These are phyloP conservation scores for Drosophila kanapiae DNA, from an alignment of 1,140 invertebrate genomes.

Conservation along the genomic window DNA sequence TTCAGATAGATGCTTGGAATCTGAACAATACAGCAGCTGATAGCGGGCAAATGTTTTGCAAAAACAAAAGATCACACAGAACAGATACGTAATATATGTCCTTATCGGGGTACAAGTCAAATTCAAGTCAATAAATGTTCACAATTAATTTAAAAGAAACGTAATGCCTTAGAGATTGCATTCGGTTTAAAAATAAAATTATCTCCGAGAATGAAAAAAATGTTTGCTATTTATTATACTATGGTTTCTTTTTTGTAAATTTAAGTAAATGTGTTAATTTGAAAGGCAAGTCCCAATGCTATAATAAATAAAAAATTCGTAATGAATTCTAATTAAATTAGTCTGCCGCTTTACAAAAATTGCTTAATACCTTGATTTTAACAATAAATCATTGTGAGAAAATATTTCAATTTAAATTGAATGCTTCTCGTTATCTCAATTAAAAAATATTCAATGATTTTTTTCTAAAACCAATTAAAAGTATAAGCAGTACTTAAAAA, in stretches of 20 bases:
- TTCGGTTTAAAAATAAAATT: not conserved
- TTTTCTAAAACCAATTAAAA: slow-evolving; percentile 7
- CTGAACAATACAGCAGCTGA: slow-evolving; percentile 16
- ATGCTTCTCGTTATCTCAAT: not conserved
- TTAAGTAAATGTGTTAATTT: too few species aligned
- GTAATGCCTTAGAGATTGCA: not conserved
- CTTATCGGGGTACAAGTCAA: not conserved
- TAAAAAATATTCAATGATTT: not conserved
- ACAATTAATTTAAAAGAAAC: not conserved
- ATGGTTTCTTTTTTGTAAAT: too few species aligned
- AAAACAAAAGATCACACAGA: not conserved
- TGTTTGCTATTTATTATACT: too few species aligned
- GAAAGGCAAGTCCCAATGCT: not conserved
- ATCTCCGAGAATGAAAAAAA: too few species aligned
- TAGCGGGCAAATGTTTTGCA: slow-evolving; percentile 29
- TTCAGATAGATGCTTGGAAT: slow-evolving; percentile 11
- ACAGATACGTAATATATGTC: not conserved
- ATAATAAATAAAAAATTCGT: not conserved
- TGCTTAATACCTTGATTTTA: not conserved
- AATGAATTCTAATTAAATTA: slow-evolving; percentile 2
- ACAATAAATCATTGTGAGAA: slow-evolving; percentile 7
- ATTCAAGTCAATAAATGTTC: not conserved
- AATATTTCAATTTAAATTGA: slow-evolving; percentile 4
- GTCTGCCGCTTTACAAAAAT: not conserved
- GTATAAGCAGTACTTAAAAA: not conserved